phyloP scores from a whole-genome alignment of 1,140 invertebrate species.

The Formica selysi region DNA sequence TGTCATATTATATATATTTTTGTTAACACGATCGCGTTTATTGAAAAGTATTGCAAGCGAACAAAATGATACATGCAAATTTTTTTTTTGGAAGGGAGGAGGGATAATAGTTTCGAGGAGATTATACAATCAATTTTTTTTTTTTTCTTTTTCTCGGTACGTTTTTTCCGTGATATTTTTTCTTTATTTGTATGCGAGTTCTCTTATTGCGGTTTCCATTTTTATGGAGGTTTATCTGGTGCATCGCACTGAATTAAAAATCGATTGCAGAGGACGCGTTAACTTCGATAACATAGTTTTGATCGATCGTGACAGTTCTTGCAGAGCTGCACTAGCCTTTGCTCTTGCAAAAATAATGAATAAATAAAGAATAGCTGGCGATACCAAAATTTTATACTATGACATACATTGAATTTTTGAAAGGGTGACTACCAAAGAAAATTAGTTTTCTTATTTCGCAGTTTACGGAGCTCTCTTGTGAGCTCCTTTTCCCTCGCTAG shows the following conservation, averaged over 20 bases:
- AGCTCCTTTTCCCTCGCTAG: not conserved
- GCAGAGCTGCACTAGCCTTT: too few species aligned
- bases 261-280: not conserved
- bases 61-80: not conserved
- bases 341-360: not conserved
- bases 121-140: not conserved
- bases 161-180: too few species aligned
- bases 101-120: not conserved
- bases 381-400: not conserved
- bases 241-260: not conserved
- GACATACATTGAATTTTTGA: not conserved
- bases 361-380: not conserved
- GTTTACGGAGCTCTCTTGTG: not conserved
- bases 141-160: too few species aligned
- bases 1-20: not conserved
- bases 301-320: slow-evolving; percentile 18
- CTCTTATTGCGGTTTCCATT: not conserved
- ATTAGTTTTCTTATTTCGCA: not conserved
- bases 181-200: too few species aligned
- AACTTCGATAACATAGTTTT: not conserved
- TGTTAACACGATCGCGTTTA: too few species aligned
- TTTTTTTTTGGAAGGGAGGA: too few species aligned
- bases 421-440: not conserved
- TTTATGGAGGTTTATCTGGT: not conserved
- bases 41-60: not conserved